These are phyloP conservation scores for Thereva nobilitata DNA, from an alignment of 2,888 invertebrate species.

Conservation along the genomic window DNA sequence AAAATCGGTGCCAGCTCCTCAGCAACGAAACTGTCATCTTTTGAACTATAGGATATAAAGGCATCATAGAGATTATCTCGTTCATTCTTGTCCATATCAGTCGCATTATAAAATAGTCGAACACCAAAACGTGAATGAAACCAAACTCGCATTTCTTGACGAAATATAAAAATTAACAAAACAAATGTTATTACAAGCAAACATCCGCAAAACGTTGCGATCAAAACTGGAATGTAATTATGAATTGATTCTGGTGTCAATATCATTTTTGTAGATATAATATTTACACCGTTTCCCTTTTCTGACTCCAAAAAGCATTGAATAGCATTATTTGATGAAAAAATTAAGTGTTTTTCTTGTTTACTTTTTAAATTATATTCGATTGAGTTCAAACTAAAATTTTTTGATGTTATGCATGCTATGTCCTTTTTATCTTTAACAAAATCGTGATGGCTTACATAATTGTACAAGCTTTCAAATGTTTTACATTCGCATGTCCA, in stretches of 20 bases:
- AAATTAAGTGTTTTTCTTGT: no score
- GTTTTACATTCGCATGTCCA: conserved; percentile 90
- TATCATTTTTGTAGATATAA: conserved; percentile 67
- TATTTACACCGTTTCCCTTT: conserved; percentile 62
- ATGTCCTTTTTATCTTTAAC: conserved; percentile 71
- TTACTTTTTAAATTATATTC: no score
- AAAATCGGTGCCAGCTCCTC: conserved; percentile 86
- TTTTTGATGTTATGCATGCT: conserved; percentile 59
- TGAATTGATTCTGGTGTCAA: conserved; percentile 62
- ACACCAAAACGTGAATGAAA: conserved; percentile 83
- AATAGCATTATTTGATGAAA: no score
- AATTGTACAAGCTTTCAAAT: conserved; percentile 76
- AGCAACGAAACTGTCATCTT: conserved; percentile 88
- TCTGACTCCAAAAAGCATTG: no score
- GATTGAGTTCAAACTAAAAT: no score
- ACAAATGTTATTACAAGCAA: conserved; percentile 75
- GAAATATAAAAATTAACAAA: conserved; percentile 78
- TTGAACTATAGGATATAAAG: conserved; percentile 91
- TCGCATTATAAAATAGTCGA: conserved; percentile 75
- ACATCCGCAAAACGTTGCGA: conserved; percentile 77
- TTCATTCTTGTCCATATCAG: conserved; percentile 79
- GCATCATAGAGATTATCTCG: conserved; percentile 91
- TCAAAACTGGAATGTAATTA: conserved; percentile 78
- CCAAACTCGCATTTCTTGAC: conserved; percentile 83
- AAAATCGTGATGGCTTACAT: conserved; percentile 75